A percentile compares a stretch with the other conserved stretches of the same genome.
phyloP scores from a whole-genome alignment of 2,797 vertebrate species.

The Chiroxiphia lanceolata region DNA sequence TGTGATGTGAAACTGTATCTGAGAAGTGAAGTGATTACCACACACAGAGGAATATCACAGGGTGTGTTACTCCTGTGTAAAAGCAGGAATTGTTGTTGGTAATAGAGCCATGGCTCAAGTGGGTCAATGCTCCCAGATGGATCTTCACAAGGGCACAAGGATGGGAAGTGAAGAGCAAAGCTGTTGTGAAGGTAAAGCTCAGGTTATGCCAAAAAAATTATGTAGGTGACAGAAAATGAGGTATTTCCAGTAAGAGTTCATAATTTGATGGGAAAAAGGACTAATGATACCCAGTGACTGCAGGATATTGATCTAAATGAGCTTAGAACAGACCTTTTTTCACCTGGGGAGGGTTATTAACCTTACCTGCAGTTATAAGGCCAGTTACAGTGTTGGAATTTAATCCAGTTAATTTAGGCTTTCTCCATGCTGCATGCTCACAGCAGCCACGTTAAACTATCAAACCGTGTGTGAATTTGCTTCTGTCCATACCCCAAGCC shows the following conservation, averaged over 20 bases:
- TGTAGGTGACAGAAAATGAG: neutral
- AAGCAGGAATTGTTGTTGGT: neutral
- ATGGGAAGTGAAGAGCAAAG: neutral
- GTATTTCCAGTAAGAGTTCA: neutral
- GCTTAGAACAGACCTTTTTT: neutral
- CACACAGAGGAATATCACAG: neutral
- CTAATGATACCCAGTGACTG: neutral
- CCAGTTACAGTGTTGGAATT: neutral
- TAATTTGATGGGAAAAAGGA: neutral
- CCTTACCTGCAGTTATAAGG: neutral
- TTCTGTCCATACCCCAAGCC: neutral
- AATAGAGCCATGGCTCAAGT: neutral
- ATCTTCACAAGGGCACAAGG: neutral
- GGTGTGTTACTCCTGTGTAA: neutral
- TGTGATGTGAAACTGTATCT: neutral
- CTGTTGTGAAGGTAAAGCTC: neutral
- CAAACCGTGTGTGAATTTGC: neutral
- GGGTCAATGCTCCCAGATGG: fast-evolving
- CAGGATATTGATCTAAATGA: neutral
- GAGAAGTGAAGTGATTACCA: neutral
- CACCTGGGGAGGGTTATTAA: neutral
- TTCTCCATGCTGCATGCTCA: neutral
- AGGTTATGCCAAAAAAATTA: neutral
- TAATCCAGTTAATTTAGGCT: neutral
- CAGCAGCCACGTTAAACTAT: neutral